phyloP scores from a whole-genome alignment of 35 echinoderm and acorn worm genomes.

The Hemicentrotus pulcherrimus region DNA sequence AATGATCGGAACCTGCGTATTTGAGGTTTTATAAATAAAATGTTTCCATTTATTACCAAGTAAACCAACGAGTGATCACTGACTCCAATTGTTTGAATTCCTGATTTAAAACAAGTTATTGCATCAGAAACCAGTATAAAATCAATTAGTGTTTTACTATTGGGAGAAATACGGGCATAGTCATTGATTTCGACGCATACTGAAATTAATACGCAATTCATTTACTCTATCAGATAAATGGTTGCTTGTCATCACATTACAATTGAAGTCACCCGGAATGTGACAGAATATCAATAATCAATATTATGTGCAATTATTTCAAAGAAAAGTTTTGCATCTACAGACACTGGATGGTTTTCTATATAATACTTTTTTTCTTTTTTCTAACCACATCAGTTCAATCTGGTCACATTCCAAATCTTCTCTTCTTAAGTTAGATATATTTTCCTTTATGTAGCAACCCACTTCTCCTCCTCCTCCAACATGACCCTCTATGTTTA shows the following conservation, averaged over 20 bases:
- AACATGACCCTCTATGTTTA: background rate
- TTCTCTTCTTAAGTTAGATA: background rate
- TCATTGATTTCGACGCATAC: background rate
- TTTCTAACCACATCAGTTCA: constrained; percentile 8
- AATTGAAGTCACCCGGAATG: background rate
- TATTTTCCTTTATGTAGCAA: background rate
- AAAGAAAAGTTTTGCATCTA: background rate
- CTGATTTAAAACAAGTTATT: background rate
- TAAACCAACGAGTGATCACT: constrained; percentile 21
- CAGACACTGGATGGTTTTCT: background rate
- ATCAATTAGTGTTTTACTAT: background rate
- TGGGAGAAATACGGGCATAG: background rate
- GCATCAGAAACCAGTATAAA: background rate
- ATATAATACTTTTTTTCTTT: background rate
- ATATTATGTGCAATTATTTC: background rate
- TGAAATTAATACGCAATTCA: background rate
- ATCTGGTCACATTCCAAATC: background rate
- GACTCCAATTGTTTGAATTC: background rate
- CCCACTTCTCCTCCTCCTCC: background rate
- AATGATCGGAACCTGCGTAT: background rate
- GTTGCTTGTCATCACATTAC: background rate
- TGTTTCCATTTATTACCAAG: background rate
- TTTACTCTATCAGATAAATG: background rate
- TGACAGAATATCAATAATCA: background rate
- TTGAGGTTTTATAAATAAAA: background rate